Evolutionary conservation across 2,888 invertebrate genomes (phyloP).

Genomic region (Boloria selene): DNA sequence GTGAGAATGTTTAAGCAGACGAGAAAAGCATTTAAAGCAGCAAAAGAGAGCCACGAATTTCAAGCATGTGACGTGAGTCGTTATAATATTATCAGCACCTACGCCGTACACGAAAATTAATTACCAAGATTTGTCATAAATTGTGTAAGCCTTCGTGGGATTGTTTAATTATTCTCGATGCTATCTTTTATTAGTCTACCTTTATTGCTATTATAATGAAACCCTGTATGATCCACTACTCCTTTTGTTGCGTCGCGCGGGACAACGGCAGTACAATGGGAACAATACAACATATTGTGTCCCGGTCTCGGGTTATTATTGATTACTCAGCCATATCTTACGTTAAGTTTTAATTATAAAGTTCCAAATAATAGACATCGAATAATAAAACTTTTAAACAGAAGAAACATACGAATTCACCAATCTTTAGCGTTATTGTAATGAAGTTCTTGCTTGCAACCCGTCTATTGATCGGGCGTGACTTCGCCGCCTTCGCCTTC

Average conservation of each 20-base stretch:
- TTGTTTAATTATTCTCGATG: slow-evolving; percentile 43
- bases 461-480: slow-evolving; percentile 62
- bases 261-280: slow-evolving; percentile 37
- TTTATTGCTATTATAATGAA: slow-evolving; percentile 46
- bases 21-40: not conserved
- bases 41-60: not conserved
- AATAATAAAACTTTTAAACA: not conserved
- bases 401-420: not conserved
- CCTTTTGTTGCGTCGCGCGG: slow-evolving; percentile 34
- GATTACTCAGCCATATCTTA: slow-evolving; percentile 3
- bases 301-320: slow-evolving; percentile 9
- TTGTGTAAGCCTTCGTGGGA: not conserved
- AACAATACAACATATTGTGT: slow-evolving; percentile 46
- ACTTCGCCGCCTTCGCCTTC: slow-evolving; percentile 73
- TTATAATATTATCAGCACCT: not conserved
- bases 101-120: slow-evolving; percentile 1
- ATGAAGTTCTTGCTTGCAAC: slow-evolving; percentile 47
- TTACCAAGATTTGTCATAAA: slow-evolving; percentile 11
- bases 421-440: slow-evolving; percentile 19
- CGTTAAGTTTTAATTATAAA: not conserved
- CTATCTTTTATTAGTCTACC: slow-evolving; percentile 50
- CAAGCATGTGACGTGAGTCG: not conserved
- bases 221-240: slow-evolving; percentile 39
- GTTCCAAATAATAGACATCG: not conserved
- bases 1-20: no score